These are phyloP conservation scores for Galaxias olidus DNA, from an alignment of 2,797 vertebrate species.

Conservation along the genomic window DNA sequence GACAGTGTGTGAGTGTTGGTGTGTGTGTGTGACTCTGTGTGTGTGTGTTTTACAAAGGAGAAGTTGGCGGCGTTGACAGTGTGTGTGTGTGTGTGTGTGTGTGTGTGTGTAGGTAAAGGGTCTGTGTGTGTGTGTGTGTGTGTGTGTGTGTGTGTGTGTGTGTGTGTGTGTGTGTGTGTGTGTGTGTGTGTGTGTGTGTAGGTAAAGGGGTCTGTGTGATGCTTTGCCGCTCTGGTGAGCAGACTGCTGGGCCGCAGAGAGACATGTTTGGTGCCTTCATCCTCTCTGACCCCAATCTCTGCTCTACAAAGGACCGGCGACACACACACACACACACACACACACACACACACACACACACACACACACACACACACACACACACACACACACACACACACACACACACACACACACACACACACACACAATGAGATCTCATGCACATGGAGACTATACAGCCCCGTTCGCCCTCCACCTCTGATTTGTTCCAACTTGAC, in stretches of 20 bases:
- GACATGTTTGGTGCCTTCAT: constrained; percentile 77
- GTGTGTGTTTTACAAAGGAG: no score
- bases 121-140: no score
- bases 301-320: constrained; percentile 71
- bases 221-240: constrained; percentile 78
- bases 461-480: constrained; percentile 33
- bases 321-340: no score
- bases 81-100: no score
- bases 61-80: no score
- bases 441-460: neutral
- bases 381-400: constrained; percentile 27
- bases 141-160: neutral
- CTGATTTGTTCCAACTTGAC: constrained; percentile 49
- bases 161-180: constrained; percentile 28
- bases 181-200: neutral
- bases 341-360: no score
- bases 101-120: no score
- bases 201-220: no score
- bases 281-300: constrained; percentile 82
- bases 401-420: constrained; percentile 14
- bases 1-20: constrained; percentile 19
- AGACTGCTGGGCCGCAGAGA: constrained; percentile 66
- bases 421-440: constrained; percentile 22
- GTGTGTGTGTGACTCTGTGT: neutral
- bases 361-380: no score